These are phyloP conservation scores for Drosophila buzzatii DNA, from an alignment of 2,888 invertebrate species.

Conservation along the genomic window DNA sequence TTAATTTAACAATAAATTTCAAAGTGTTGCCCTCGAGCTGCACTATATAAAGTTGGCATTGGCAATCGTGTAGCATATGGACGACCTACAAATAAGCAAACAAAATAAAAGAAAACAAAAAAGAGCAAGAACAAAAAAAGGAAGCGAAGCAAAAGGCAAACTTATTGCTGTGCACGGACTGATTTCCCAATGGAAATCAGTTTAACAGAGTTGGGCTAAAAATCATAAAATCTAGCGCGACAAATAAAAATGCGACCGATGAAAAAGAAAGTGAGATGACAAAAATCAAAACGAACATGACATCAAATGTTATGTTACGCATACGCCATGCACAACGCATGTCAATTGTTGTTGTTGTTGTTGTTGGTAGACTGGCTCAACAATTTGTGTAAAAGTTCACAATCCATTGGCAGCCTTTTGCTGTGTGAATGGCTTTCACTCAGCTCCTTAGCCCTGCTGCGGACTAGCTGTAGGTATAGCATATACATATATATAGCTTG, in stretches of 20 bases:
- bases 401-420: slow-evolving; percentile 58
- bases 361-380: slow-evolving; percentile 50
- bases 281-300: slow-evolving; percentile 54
- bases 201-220: slow-evolving; percentile 80
- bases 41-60: slow-evolving; percentile 20
- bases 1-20: slow-evolving; percentile 12
- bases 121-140: slow-evolving; percentile 13
- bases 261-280: slow-evolving; percentile 51
- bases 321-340: slow-evolving; percentile 67
- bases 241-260: slow-evolving; percentile 72
- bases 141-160: slow-evolving; percentile 43
- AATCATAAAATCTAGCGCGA: slow-evolving; percentile 83
- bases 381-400: slow-evolving; percentile 69
- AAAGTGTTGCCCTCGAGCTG: slow-evolving; percentile 8
- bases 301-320: slow-evolving; percentile 62
- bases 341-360: slow-evolving; percentile 14
- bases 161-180: slow-evolving; percentile 55
- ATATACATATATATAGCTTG: slow-evolving; percentile 16
- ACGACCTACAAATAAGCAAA: slow-evolving; percentile 36
- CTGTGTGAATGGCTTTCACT: slow-evolving; percentile 44
- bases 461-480: slow-evolving; percentile 19
- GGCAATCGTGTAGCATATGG: slow-evolving; percentile 29
- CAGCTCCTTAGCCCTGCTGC: slow-evolving; percentile 31
- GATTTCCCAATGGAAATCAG: slow-evolving; percentile 84
- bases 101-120: slow-evolving; percentile 8